Percentiles rank a stretch among this genome's conserved stretches.
These are phyloP conservation scores for Pasiphila rectangulata DNA, from an alignment of 2,888 invertebrate species.

Conservation along the genomic window DNA sequence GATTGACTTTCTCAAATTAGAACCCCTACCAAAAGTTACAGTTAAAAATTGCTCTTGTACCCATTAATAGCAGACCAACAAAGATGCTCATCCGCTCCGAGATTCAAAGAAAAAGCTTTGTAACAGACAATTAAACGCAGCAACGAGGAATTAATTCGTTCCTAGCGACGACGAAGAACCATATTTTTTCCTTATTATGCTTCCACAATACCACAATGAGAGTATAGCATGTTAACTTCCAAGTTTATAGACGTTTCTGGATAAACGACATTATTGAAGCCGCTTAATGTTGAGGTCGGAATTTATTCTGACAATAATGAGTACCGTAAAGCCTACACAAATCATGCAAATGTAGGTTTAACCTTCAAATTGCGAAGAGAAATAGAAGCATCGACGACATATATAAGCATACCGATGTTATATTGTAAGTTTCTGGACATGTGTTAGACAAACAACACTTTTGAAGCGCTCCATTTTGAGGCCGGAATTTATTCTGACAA, in stretches of 20 bases:
- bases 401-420: too few species aligned
- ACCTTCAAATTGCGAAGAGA: too few species aligned
- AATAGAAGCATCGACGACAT: too few species aligned
- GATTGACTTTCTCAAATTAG: conserved; percentile 19
- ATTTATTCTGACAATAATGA: too few species aligned
- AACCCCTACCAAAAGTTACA: conserved; percentile 31
- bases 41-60: conserved; percentile 40
- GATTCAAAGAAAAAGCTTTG: conserved; percentile 58
- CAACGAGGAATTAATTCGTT: conserved; percentile 57
- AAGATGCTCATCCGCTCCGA: conserved; percentile 48
- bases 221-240: conserved; percentile 7
- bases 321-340: too few species aligned
- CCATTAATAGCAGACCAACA: conserved; percentile 57
- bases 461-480: too few species aligned
- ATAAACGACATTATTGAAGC: too few species aligned
- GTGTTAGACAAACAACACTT: conserved; percentile 19
- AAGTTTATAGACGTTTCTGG: too few species aligned
- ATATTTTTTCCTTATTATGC: conserved; percentile 29
- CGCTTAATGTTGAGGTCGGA: too few species aligned
- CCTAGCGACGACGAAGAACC: conserved; percentile 32
- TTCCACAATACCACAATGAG: conserved; percentile 20
- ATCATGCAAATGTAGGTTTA: too few species aligned
- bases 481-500: too few species aligned
- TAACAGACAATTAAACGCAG: conserved; percentile 65
- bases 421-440: too few species aligned